Conservation (phyloP, 2,797 vertebrate genomes). For the Sparus aurata region DNA sequence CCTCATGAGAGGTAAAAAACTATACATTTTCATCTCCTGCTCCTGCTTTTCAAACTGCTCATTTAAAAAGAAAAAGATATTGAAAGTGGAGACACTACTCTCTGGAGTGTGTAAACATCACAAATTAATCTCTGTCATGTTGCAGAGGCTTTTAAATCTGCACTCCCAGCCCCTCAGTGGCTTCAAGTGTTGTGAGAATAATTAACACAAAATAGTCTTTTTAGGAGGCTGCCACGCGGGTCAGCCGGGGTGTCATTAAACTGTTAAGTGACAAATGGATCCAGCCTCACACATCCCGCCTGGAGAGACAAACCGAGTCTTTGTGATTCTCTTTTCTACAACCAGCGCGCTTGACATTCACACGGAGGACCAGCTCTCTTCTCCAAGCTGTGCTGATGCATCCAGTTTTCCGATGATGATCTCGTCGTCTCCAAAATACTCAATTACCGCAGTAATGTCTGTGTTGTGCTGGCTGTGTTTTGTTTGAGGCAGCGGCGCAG, state of each 20-base stretch:
- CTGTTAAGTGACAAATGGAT: constrained; percentile 68
- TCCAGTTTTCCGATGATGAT: constrained; percentile 58
- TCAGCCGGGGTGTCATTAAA: constrained; percentile 56
- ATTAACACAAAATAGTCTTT: constrained; percentile 53
- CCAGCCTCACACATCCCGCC: constrained; percentile 29
- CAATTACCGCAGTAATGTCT: constrained; percentile 59
- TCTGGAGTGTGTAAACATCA: constrained; percentile 53
- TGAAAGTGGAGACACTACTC: constrained; percentile 13
- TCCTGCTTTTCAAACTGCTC: constrained; percentile 20
- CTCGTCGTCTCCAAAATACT: constrained; percentile 58
- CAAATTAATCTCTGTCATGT: constrained; percentile 54
- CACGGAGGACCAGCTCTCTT: constrained; percentile 21
- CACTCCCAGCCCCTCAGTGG: constrained; percentile 43
- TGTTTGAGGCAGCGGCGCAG: constrained; percentile 52
- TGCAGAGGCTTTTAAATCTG: constrained; percentile 56
- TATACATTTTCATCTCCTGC: background rate
- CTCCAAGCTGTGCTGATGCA: constrained; percentile 47
- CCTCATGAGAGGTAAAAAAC: background rate
- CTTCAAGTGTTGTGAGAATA: constrained; percentile 56
- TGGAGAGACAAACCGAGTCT: constrained; percentile 2
- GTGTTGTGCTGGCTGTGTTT: constrained; percentile 44
- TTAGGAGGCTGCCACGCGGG: constrained; percentile 14
- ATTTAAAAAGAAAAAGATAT: constrained; percentile 44
- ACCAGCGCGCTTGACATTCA: constrained; percentile 38
- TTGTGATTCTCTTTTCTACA: constrained; percentile 3